Evolutionary conservation across 2,797 vertebrate species (phyloP).

Genomic region (Fringilla coelebs): DNA sequence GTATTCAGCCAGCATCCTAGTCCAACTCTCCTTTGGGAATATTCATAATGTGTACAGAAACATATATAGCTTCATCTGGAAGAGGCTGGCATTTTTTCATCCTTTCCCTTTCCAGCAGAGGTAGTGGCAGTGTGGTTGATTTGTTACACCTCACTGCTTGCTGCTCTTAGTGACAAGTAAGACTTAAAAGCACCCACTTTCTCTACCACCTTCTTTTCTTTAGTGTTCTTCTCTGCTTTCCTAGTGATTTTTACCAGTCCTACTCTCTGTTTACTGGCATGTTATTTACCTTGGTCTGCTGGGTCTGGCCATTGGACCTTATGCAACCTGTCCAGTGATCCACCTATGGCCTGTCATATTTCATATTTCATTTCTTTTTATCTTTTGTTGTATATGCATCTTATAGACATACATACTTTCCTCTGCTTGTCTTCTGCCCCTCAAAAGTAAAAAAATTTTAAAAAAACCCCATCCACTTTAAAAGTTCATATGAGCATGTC

Average conservation of each 20-base stretch:
- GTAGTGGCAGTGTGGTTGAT: neutral
- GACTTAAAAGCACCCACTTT: neutral
- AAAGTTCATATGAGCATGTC: neutral
- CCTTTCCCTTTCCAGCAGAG: neutral
- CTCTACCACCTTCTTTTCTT: neutral
- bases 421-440: neutral
- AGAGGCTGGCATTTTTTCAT: neutral
- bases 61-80: neutral
- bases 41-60: neutral
- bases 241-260: neutral
- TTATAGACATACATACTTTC: neutral
- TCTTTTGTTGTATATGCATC: neutral
- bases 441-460: neutral
- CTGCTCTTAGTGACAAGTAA: neutral
- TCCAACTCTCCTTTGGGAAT: neutral
- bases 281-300: neutral
- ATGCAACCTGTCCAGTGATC: neutral
- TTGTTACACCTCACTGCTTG: neutral
- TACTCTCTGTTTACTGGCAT: neutral
- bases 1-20: neutral
- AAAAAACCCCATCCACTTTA: neutral
- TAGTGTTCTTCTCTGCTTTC: neutral
- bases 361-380: neutral
- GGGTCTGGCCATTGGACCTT: neutral
- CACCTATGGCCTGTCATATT: neutral